These are phyloP conservation scores for Synaphobranchus kaupii DNA, from an alignment of 2,797 vertebrate genomes.

Conservation along the genomic window DNA sequence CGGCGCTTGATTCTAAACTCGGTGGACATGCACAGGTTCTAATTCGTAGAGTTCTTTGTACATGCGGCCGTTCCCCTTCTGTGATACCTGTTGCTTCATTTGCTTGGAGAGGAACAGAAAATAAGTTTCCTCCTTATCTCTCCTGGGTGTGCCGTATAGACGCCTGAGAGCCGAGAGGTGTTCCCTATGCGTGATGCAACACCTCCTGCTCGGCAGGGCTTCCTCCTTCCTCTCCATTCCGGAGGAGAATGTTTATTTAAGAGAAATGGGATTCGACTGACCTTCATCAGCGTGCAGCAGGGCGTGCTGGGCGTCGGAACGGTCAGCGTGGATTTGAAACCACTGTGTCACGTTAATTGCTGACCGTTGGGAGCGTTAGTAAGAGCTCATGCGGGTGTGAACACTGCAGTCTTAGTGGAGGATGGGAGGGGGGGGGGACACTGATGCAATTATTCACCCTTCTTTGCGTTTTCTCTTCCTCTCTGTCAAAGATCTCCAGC, in stretches of 20 bases:
- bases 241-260: background rate
- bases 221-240: no score
- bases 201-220: background rate
- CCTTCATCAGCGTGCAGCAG: constrained; percentile 29
- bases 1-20: no score
- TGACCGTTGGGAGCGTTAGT: constrained; percentile 12
- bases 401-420: background rate
- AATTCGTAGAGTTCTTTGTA: no score
- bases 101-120: no score
- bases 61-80: no score
- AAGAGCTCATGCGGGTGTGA: constrained; percentile 12
- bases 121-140: no score
- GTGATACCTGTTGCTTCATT: no score
- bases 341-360: constrained; percentile 18
- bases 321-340: background rate
- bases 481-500: background rate
- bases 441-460: constrained; percentile 1
- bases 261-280: background rate
- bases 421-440: background rate
- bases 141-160: no score
- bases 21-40: no score
- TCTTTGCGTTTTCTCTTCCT: background rate
- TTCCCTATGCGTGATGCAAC: background rate
- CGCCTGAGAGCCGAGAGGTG: no score
- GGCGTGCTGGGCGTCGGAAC: background rate